phyloP scores from a whole-genome alignment of 2,113 vertebrate species.

The Girardinichthys multiradiatus region DNA sequence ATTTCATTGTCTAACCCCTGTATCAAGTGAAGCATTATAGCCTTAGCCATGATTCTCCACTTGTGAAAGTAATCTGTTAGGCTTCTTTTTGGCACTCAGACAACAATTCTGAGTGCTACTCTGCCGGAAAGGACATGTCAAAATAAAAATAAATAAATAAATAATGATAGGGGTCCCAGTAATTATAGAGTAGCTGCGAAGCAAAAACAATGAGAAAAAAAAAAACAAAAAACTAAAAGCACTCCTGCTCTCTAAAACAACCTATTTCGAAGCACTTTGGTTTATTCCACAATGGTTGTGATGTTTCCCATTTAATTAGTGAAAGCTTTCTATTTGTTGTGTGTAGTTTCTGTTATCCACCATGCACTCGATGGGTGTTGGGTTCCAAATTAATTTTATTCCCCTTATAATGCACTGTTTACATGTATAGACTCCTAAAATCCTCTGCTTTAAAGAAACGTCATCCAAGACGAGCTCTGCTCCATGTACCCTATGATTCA shows the following conservation, averaged over 20 bases:
- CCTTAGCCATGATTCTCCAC: too few species aligned
- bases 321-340: background rate
- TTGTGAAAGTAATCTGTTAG: too few species aligned
- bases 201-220: background rate
- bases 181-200: background rate
- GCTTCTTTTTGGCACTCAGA: too few species aligned
- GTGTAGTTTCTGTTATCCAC: background rate
- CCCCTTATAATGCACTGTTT: conserved; percentile 10
- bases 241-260: background rate
- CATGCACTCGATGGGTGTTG: background rate
- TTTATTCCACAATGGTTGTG: background rate
- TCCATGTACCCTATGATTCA: background rate
- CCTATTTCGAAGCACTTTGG: background rate
- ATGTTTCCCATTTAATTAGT: background rate
- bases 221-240: background rate
- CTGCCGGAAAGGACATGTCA: too few species aligned
- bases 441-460: conserved; percentile 23
- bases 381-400: conserved; percentile 2
- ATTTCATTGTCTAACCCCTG: too few species aligned
- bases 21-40: too few species aligned
- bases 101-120: too few species aligned
- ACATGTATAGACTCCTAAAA: conserved; percentile 19
- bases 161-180: background rate
- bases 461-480: background rate
- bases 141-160: background rate